A percentile compares a stretch with the other conserved stretches of the same genome.
phyloP scores from a whole-genome alignment of 2,113 vertebrate species.

The Chlorodrepanis virens region DNA sequence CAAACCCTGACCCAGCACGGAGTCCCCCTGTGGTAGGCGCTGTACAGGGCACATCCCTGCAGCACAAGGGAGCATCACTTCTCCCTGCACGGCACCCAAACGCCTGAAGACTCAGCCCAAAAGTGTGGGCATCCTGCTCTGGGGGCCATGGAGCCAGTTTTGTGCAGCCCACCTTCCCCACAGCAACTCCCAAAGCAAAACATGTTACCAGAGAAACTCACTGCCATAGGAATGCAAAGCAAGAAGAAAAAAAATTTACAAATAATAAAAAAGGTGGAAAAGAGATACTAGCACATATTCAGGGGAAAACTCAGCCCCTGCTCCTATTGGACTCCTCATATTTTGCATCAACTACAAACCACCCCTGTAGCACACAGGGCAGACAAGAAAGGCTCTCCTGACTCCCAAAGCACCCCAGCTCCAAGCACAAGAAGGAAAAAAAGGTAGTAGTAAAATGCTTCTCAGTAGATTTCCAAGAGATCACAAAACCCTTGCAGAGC shows the following conservation, averaged over 20 bases:
- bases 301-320: neutral
- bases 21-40: neutral
- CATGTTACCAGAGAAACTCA: neutral
- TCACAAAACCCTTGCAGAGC: neutral
- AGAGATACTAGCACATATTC: neutral
- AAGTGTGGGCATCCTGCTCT: neutral
- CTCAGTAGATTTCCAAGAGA: neutral
- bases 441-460: neutral
- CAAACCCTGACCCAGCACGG: neutral
- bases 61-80: neutral
- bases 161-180: neutral
- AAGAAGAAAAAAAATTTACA: neutral
- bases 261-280: neutral
- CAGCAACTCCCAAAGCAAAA: neutral
- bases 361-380: neutral
- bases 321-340: neutral
- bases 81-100: neutral
- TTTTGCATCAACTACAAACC: neutral
- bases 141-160: accelerated
- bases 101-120: neutral
- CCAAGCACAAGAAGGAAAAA: neutral
- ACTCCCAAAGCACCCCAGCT: neutral
- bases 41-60: neutral
- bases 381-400: neutral
- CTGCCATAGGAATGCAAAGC: neutral